Evolutionary conservation across 2,113 vertebrate species (phyloP), one percentile per base, ranked within the genome.

Genomic region (Apeltes quadracus): DNA sequence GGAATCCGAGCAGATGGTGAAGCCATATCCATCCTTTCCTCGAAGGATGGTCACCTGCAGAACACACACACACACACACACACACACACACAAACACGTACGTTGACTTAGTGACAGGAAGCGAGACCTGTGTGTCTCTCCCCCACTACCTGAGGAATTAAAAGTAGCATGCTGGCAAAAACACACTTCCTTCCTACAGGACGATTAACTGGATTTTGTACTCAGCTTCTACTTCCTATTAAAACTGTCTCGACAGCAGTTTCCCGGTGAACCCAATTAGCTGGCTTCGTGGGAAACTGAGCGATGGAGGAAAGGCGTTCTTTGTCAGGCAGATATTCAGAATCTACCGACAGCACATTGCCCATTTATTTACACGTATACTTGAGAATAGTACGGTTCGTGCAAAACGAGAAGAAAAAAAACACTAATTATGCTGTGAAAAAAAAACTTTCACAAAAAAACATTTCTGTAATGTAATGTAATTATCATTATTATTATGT

Each of bases 1-100:
- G 71, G 97, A 95, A 84, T 98, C 96, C 0, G 96, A 98, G 94
- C 96, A 98, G 94, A 98, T 98, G 38, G 97, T 98, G 92, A 98
- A 98, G 82, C 97, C 97, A 72, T 96, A 98, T 68, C 96, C 97
- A 56, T 97, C 95, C 25, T 92, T 95, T 79, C 96, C 97, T 89
- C 97, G 95, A 72, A 94, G 94, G 86, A 98, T 97, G 0, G 94
- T 96, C 70, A 98, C 95, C 97, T 98, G 91, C 71, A 94, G 27
- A 67, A 84, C 65, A 59, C 32, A 71, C 34, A 79, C 44, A 81
- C 62, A 76, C 63, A 61, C 34, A 75, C 20, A 69, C 8, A 63
- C 27, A 50, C 22, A 67, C 34, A 79, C 44, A 81, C 62, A 75
- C 66, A 59, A 27, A 75, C 20, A 69, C 7, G 61, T 22, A 48